These are phyloP conservation scores for Phallusia fumigata DNA, from an alignment of 23 tunicate species.

Conservation along the genomic window DNA sequence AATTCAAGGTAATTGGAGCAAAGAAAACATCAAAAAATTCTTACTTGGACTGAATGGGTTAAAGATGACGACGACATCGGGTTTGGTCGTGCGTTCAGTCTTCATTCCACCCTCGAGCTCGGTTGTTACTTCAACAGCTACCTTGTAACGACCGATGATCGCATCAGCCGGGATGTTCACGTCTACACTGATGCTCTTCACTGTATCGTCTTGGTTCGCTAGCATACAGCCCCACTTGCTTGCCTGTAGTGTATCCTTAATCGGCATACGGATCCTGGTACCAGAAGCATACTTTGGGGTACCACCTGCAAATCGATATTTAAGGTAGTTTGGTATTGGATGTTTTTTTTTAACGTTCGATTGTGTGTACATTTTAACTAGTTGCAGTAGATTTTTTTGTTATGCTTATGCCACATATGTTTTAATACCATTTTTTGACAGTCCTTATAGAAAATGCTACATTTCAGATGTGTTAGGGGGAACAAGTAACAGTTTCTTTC, in stretches of 20 bases:
- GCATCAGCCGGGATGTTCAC: conserved; percentile 64
- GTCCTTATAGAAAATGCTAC: too few relatives aligned
- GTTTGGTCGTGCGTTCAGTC: conserved; percentile 30
- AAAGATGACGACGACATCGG: conserved; percentile 55
- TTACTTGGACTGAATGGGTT: conserved; percentile 53
- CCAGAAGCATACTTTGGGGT: conserved; percentile 20
- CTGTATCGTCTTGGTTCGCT: neutral
- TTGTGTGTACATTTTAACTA: too few relatives aligned
- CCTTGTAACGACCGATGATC: conserved; percentile 50
- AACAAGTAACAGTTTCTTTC: too few relatives aligned
- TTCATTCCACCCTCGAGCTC: conserved; percentile 15
- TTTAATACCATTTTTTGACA: too few relatives aligned
- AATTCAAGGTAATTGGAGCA: too few relatives aligned
- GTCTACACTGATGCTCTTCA: conserved; percentile 31
- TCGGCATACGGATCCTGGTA: conserved; percentile 28
- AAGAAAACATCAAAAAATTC: too few relatives aligned
- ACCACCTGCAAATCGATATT: conserved; percentile 24
- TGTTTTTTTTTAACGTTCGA: too few relatives aligned
- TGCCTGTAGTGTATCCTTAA: conserved; percentile 21
- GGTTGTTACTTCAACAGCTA: conserved; percentile 40
- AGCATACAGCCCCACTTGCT: conserved; percentile 31
- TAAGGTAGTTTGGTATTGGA: too few relatives aligned
- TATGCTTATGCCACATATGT: too few relatives aligned
- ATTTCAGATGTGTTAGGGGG: too few relatives aligned
- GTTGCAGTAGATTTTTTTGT: too few relatives aligned